Evolutionary conservation across 2,888 invertebrate species (phyloP).

Genomic region (Nomada hirtipes): DNA sequence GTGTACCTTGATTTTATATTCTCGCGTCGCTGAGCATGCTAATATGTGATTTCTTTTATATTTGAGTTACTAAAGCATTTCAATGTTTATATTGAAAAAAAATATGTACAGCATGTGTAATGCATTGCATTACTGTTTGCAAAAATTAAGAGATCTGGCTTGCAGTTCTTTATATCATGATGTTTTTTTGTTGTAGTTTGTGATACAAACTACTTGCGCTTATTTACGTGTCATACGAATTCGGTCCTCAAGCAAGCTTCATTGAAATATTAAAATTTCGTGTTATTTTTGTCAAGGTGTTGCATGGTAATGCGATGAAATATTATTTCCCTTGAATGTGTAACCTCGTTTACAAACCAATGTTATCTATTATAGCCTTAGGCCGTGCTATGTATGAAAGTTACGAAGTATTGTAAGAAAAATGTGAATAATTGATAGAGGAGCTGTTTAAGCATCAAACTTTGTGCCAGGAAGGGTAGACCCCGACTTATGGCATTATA

Average conservation of each 20-base stretch:
- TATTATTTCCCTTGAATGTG: constrained; percentile 38
- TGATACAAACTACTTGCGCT: constrained; percentile 45
- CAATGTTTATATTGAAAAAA: constrained; percentile 37
- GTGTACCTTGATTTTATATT: constrained; percentile 56
- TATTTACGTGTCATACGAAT: constrained; percentile 37
- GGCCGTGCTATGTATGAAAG: constrained; percentile 66
- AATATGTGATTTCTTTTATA: constrained; percentile 53
- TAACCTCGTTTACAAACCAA: constrained; percentile 54
- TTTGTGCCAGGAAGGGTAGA: constrained; percentile 71
- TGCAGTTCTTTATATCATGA: constrained; percentile 26
- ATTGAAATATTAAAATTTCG: constrained; percentile 19
- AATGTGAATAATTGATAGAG: constrained; percentile 65
- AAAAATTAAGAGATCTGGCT: constrained; percentile 9
- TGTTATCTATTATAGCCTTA: constrained; percentile 70
- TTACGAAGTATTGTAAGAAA: constrained; percentile 53
- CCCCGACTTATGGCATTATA: constrained; percentile 61
- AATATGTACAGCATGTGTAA: constrained; percentile 41
- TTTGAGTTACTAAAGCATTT: constrained; percentile 30
- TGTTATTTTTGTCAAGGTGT: constrained; percentile 32
- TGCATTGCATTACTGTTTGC: constrained; percentile 43
- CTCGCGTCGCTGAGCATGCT: constrained; percentile 46
- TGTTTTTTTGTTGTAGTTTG: constrained; percentile 51
- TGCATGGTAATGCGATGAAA: constrained; percentile 47
- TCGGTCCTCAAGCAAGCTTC: not conserved
- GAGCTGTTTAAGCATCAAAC: constrained; percentile 47